Conservation (phyloP, 2,797 vertebrate species). For the Gymnothorax reevesii region DNA sequence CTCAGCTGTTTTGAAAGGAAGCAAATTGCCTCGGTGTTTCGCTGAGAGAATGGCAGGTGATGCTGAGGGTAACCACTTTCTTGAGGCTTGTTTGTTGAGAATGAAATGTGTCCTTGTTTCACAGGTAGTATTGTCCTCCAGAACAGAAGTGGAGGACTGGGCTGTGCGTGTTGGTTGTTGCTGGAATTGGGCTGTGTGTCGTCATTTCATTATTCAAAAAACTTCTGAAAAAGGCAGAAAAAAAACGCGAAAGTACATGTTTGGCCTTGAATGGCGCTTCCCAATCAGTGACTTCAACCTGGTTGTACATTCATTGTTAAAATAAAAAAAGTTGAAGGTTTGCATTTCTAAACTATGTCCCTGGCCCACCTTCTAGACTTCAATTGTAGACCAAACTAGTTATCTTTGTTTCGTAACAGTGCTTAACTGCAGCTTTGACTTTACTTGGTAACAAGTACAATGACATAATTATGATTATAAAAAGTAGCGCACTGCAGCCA, state of each 20-base stretch:
- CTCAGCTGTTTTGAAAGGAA: conserved; percentile 30
- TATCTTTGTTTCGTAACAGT: not conserved
- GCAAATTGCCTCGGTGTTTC: conserved; percentile 58
- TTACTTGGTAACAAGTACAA: not conserved
- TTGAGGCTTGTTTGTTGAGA: not conserved
- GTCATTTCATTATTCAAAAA: not conserved
- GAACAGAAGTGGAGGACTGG: not conserved
- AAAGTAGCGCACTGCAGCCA: not conserved
- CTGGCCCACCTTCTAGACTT: not conserved
- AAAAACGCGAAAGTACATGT: not conserved
- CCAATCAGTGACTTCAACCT: not conserved
- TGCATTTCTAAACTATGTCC: not conserved
- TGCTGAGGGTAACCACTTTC: not conserved
- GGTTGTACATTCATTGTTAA: not conserved
- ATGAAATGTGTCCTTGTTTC: not conserved
- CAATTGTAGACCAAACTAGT: not conserved
- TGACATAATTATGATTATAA: not conserved
- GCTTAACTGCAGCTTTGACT: not conserved
- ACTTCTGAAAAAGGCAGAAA: not conserved
- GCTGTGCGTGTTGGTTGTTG: not conserved
- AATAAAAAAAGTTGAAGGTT: not conserved
- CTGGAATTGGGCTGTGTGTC: not conserved
- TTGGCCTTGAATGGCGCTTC: not conserved
- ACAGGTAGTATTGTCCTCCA: not conserved
- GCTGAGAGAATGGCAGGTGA: conserved; percentile 35